Base-by-base conservation (phyloP, 2,888 invertebrate species). In the Lepetodrilus schrolli region DNA sequence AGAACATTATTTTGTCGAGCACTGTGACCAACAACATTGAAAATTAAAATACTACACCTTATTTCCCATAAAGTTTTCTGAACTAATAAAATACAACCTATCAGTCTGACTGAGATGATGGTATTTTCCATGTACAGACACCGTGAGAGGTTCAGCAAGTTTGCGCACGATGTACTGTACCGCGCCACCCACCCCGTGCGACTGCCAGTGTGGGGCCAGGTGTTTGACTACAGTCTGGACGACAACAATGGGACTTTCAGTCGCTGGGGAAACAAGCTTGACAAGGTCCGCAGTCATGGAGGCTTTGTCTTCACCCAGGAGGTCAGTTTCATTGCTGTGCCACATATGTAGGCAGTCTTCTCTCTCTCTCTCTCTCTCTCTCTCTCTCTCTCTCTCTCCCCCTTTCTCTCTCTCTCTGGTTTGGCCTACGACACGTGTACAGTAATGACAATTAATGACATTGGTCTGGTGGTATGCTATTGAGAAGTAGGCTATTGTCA, bases 171-270 rank as follows among this genome's bases (percentile, higher is more conserved):
- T 73, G 82, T 83, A 1, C 77, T 90, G 78, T 85, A 84, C 72
- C 82, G 86, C n/a, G 86, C 88, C 10, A 76, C 83, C 5, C 84
- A 87, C 47, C 86, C 88, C 0, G 78, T 90, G 43, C 76, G 80
- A 10, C 74, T 90, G 4, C 90, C 90, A 0, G 72, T 81, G 21
- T 78, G 75, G 58, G 88, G 85, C 21, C 80, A 82, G 26, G 88
- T 89, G 48, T 90, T 84, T 81, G 90, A 90, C 79, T 87, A 85
- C 74, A 82, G 77, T 47, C 71, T 89, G 21, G 88, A 89, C 74
- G 83, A 84, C 37, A 78, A 74, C 8, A 78, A 77, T 0, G 88
- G 88, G 0, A 50, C 72, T 4, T 88, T 89, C 71, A 74, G 82
- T 13, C 80, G 82, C n/a, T 89, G 89, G 89, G 82, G 74, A 58